Percentiles rank a stretch among this genome's conserved stretches.
These are phyloP conservation scores for Leptura quadrifasciata DNA, from an alignment of 2,888 invertebrate species.

Conservation along the genomic window DNA sequence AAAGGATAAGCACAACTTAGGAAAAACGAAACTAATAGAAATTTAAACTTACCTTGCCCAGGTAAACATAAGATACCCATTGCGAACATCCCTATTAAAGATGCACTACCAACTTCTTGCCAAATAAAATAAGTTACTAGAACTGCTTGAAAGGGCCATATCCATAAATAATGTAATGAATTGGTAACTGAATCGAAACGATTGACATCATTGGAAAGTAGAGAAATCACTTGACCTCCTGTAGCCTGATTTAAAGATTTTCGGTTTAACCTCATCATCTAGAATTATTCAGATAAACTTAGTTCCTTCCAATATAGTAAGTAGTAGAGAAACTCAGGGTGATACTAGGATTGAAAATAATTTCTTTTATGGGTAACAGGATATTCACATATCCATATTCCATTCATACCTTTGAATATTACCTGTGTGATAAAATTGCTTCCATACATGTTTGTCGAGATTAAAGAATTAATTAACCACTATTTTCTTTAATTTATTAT, in stretches of 20 bases:
- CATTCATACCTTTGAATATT: too few relatives aligned
- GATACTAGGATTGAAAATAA: too few relatives aligned
- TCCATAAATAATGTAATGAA: constrained; percentile 86
- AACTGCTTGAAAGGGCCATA: constrained; percentile 84
- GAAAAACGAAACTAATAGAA: too few relatives aligned
- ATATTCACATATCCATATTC: too few relatives aligned
- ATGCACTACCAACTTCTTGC: constrained; percentile 75
- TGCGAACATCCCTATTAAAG: constrained; percentile 78
- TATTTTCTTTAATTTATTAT: too few relatives aligned
- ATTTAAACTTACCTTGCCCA: constrained; percentile 72
- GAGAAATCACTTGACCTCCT: constrained; percentile 87
- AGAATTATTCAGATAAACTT: constrained; percentile 41
- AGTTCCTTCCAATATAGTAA: too few relatives aligned
- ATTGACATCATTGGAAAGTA: constrained; percentile 89
- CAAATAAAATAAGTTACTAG: constrained; percentile 79
- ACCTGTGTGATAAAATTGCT: too few relatives aligned
- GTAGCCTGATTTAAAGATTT: constrained; percentile 87
- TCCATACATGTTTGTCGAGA: too few relatives aligned
- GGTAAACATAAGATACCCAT: constrained; percentile 75
- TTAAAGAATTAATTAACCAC: too few relatives aligned
- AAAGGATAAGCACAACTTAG: too few relatives aligned
- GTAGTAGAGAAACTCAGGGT: too few relatives aligned
- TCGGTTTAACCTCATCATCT: constrained; percentile 79
- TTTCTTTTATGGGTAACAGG: too few relatives aligned
- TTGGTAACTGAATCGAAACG: constrained; percentile 84